Conservation (phyloP, 2,113 vertebrate genomes). For the Trichechus manatus region DNA sequence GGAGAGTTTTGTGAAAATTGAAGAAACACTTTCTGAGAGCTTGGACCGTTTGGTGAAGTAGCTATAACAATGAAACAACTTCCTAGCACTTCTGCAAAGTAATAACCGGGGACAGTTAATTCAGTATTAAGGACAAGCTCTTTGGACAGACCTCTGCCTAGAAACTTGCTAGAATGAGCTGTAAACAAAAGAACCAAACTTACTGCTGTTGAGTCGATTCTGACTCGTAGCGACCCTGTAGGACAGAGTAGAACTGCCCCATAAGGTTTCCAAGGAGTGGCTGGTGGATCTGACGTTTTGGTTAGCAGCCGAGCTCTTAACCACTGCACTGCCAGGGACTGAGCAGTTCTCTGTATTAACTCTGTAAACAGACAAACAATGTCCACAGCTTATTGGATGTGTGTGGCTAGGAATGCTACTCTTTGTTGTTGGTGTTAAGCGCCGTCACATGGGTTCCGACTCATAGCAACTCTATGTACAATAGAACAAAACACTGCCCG, state of each 20-base stretch:
- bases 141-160: slow-evolving; percentile 21
- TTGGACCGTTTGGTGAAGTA: neutral
- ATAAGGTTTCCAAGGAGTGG: too few relatives aligned
- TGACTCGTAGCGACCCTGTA: too few relatives aligned
- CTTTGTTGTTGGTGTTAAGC: too few relatives aligned
- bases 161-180: neutral
- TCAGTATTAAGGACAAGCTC: neutral
- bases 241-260: too few relatives aligned
- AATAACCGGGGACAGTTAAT: neutral
- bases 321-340: too few relatives aligned
- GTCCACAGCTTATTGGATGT: neutral
- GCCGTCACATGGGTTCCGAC: too few relatives aligned
- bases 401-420: neutral
- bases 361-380: accelerated
- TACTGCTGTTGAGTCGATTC: too few relatives aligned
- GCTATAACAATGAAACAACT: neutral
- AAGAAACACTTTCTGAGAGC: neutral
- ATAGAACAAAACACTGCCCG: too few relatives aligned
- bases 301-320: too few relatives aligned
- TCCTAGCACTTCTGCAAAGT: neutral
- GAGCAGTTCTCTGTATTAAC: neutral
- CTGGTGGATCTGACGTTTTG: too few relatives aligned
- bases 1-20: neutral
- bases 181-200: too few relatives aligned
- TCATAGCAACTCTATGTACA: too few relatives aligned